Base-by-base conservation (phyloP, 2,797 vertebrate genomes). In the Distichodus sexfasciatus region DNA sequence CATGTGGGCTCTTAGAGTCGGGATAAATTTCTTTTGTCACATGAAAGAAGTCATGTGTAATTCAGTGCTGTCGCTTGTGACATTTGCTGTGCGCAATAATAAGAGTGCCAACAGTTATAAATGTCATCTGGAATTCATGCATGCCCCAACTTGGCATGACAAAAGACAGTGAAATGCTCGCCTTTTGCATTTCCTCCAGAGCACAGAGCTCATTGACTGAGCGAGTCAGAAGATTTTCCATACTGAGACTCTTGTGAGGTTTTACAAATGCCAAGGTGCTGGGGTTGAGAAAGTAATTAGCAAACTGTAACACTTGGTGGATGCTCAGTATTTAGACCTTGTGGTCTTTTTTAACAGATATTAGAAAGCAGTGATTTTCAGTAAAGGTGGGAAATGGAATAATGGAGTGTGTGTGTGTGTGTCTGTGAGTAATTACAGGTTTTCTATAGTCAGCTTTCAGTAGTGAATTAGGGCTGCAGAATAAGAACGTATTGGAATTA, bases 81-180 rank as follows among this genome's bases (percentile, higher is more conserved):
- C 75, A 77, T 80, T 77, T 80, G 41, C 55, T 67, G 59, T 72
- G 69, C 55, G 50, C 58, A 71, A 67, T 64, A 73, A 74, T 71
- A 31, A 71, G 51, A 58, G 47, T 65, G 64, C 48, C 72, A 75
- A 62, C 64, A 57, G 71, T 72, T 44, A 50, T 66, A 66, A 79
- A 76, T 76, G 66, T 76, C 74, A 79, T 48, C 12, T 35, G 55
- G 50, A 59, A 40, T 36, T 11, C 46, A 51, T 43, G 48, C 36
- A 50, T 2, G 8, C 8, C 50, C 29, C 47, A 36, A 63, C 31
- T 29, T 14, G n/a, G 14, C 19, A 61, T 62, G 58, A 15, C 28
- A n/a, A 62, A 71, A 62, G 57, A 51, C 63, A 33, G 41, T 12
- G 1, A 66, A 71, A 66, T 19, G 31, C 48, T 65, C 28, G 46